Evolutionary conservation across 2,888 invertebrate species (phyloP).

Genomic region (Anthophora plumipes): DNA sequence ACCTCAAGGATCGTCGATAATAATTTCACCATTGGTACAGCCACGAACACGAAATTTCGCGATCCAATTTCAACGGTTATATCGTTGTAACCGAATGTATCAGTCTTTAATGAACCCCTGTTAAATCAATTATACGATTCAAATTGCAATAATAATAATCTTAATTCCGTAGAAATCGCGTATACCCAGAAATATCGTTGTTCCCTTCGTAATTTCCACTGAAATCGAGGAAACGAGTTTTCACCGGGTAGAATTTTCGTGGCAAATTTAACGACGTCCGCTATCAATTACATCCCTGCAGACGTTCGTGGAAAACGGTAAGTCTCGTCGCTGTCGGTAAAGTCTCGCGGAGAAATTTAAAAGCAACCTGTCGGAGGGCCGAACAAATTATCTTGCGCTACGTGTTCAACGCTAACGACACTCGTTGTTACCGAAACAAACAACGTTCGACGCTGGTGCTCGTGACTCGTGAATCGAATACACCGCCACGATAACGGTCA

Average conservation of each 20-base stretch:
- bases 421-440: slow-evolving; percentile 39
- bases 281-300: background rate
- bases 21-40: no score
- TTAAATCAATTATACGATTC: background rate
- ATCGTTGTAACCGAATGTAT: background rate
- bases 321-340: background rate
- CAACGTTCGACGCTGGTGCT: background rate
- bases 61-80: background rate
- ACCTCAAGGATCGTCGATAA: no score
- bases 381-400: slow-evolving; percentile 26
- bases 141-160: background rate
- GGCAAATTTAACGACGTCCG: background rate
- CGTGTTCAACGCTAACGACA: slow-evolving; percentile 27
- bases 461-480: slow-evolving; percentile 35
- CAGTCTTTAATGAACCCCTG: background rate
- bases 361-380: background rate
- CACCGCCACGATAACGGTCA: slow-evolving; percentile 46
- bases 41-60: background rate
- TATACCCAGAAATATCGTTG: no score
- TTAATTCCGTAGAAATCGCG: no score
- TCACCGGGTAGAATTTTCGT: background rate
- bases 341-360: background rate
- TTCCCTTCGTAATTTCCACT: no score
- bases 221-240: no score
- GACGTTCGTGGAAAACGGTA: background rate